Evolutionary conservation across 30 jellyfish, hydroid and myxozoan species (phyloP).

Genomic region (Aurelia coerulea): DNA sequence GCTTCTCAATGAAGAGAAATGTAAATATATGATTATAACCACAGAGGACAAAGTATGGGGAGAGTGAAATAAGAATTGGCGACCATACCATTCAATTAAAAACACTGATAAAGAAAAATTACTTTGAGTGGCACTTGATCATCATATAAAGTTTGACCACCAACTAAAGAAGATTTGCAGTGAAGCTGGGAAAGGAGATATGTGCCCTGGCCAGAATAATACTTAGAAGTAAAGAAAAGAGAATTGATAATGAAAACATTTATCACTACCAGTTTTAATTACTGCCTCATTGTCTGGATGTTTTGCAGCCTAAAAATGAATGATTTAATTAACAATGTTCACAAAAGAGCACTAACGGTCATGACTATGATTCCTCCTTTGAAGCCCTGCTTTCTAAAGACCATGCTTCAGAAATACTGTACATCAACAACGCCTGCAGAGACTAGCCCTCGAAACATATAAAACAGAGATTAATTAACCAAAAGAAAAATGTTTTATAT

Average conservation of each 20-base stretch:
- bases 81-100: neutral
- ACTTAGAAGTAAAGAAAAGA: constrained; percentile 16
- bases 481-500: too few species aligned
- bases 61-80: constrained; percentile 1
- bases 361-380: too few species aligned
- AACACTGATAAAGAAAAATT: neutral
- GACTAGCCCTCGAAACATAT: too few species aligned
- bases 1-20: too few species aligned
- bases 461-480: too few species aligned
- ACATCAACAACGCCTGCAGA: too few species aligned
- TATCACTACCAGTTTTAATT: neutral
- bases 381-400: too few species aligned
- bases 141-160: constrained; percentile 15
- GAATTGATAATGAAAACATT: constrained; percentile 11
- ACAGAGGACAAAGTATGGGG: constrained; percentile 19
- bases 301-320: too few species aligned
- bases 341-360: too few species aligned
- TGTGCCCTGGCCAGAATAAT: constrained; percentile 35
- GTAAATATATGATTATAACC: neutral
- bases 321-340: too few species aligned
- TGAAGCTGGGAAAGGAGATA: constrained; percentile 21
- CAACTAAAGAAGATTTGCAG: constrained; percentile 23
- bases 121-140: constrained; percentile 11
- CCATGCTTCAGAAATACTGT: too few species aligned
- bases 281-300: too few species aligned